Evolutionary conservation across 2,888 invertebrate genomes (phyloP).

Genomic region (Lottia gigantea): DNA sequence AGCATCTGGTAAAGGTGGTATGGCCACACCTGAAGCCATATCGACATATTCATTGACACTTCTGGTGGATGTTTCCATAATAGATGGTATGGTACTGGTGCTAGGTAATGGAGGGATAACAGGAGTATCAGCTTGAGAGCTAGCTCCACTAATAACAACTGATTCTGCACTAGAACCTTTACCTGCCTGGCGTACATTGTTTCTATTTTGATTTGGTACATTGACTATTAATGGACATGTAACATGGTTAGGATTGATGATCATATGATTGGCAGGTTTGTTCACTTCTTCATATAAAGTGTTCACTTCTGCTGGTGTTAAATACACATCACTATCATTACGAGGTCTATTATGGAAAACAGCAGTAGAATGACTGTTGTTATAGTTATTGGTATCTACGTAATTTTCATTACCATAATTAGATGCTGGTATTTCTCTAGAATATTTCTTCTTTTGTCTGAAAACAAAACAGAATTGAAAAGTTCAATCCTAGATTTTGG

Average conservation of each 20-base stretch:
- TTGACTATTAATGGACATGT: not conserved
- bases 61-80: too few species aligned
- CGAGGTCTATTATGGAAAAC: slow-evolving; percentile 17
- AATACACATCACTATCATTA: slow-evolving; percentile 46
- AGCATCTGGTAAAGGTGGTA: too few species aligned
- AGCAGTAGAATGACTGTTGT: slow-evolving; percentile 14
- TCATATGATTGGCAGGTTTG: slow-evolving; percentile 36
- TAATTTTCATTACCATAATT: slow-evolving; percentile 35
- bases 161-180: too few species aligned
- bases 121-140: too few species aligned
- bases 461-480: slow-evolving; percentile 21
- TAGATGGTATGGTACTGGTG: too few species aligned
- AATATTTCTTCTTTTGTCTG: slow-evolving; percentile 37
- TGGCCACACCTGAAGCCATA: too few species aligned
- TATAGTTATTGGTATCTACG: slow-evolving; percentile 27
- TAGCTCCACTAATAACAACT: too few species aligned
- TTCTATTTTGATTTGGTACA: too few species aligned
- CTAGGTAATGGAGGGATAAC: too few species aligned
- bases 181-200: too few species aligned
- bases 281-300: slow-evolving; percentile 45
- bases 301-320: slow-evolving; percentile 42
- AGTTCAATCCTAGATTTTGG: too few species aligned
- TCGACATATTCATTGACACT: too few species aligned
- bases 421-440: slow-evolving; percentile 21
- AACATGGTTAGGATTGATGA: slow-evolving; percentile 9